Evolutionary conservation across 2,113 vertebrate genomes (phyloP).

Genomic region (Hystrix brachyura): DNA sequence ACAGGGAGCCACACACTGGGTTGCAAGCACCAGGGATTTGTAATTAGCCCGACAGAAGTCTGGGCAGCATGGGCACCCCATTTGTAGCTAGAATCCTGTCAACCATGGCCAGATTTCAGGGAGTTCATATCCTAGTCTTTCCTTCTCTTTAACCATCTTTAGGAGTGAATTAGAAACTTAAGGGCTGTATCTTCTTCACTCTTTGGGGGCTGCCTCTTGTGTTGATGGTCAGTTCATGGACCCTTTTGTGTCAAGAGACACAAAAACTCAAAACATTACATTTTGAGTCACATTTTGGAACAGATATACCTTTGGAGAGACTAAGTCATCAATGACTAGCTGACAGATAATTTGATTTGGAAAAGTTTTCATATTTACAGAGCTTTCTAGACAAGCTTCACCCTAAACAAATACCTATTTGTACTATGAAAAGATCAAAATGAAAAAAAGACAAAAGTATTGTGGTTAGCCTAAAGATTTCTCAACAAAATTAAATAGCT

Average conservation of each 20-base stretch:
- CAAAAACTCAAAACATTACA: not conserved
- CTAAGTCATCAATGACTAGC: not conserved
- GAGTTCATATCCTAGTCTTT: not conserved
- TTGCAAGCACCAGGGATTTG: not conserved
- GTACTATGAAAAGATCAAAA: not conserved
- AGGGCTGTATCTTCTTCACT: not conserved
- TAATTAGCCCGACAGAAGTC: not conserved
- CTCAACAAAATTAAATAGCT: constrained; percentile 33
- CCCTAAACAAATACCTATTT: not conserved
- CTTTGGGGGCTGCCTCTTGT: not conserved
- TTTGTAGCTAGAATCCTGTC: not conserved
- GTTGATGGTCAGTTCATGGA: not conserved
- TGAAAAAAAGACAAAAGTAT: not conserved
- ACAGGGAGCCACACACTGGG: not conserved
- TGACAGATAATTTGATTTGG: not conserved
- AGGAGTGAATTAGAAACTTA: not conserved
- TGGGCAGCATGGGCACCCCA: not conserved
- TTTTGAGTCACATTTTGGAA: constrained; percentile 15
- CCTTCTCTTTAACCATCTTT: not conserved
- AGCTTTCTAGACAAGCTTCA: not conserved
- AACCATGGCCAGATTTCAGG: not conserved
- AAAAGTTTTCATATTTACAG: constrained; percentile 50
- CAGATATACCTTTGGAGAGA: not conserved
- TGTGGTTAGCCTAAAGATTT: not conserved
- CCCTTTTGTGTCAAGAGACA: not conserved